phyloP scores from a whole-genome alignment of 2,888 invertebrate genomes.

The Kryphioiulus occultus region DNA sequence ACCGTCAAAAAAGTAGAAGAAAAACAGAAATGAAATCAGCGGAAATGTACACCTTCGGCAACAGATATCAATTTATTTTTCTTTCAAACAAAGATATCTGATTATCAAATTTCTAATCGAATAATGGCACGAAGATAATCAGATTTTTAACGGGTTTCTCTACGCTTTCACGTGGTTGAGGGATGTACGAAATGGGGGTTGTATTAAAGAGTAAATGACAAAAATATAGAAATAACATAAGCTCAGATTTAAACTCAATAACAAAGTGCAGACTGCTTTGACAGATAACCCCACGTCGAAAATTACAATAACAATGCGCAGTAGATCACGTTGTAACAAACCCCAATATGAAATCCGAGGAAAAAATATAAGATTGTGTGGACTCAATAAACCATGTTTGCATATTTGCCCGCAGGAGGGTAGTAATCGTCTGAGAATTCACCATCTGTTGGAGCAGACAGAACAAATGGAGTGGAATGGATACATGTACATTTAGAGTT shows the following conservation, averaged over 20 bases:
- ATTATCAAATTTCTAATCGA: constrained; percentile 36
- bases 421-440: neutral
- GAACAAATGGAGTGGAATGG: neutral
- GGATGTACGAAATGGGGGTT: neutral
- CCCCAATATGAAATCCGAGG: neutral
- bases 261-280: neutral
- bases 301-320: constrained; percentile 8
- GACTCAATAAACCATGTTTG: constrained; percentile 39
- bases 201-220: neutral
- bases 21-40: neutral
- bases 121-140: neutral
- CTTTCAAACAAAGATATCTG: constrained; percentile 10
- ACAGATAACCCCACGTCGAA: neutral
- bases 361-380: constrained; percentile 1
- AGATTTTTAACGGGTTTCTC: constrained; percentile 21
- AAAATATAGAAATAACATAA: constrained; percentile 25
- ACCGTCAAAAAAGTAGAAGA: neutral
- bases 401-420: neutral
- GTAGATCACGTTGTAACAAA: constrained; percentile 18
- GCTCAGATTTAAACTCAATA: constrained; percentile 21
- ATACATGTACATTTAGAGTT: neutral
- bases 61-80: constrained; percentile 32
- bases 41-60: neutral
- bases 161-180: neutral
- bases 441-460: neutral